phyloP scores from a whole-genome alignment of 2,888 invertebrate genomes.

The Polyploca ridens region DNA sequence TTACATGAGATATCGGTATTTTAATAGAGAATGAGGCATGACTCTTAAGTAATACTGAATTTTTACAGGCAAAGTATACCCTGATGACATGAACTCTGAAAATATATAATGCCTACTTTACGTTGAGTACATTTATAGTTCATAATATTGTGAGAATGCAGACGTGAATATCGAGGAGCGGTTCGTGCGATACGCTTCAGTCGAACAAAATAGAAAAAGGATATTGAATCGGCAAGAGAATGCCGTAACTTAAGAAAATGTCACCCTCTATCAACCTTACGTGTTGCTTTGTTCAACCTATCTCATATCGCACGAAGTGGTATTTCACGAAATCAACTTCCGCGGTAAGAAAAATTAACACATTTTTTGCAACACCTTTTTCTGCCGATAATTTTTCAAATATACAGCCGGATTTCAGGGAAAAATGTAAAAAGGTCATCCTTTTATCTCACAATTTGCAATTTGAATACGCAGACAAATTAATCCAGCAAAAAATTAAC shows the following conservation, averaged over 20 bases:
- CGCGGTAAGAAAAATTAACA: slow-evolving; percentile 11
- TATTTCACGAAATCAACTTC: slow-evolving; percentile 8
- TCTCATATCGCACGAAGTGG: slow-evolving; percentile 10
- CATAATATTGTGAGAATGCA: slow-evolving; percentile 43
- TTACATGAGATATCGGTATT: background rate
- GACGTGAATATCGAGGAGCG: slow-evolving; percentile 46
- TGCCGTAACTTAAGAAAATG: slow-evolving; percentile 63
- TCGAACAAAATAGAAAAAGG: slow-evolving; percentile 71
- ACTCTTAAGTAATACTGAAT: background rate
- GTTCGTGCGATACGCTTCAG: slow-evolving; percentile 52
- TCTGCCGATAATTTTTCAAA: slow-evolving; percentile 18
- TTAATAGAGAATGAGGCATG: too few species aligned
- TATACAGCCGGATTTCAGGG: slow-evolving; percentile 27
- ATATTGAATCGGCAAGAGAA: slow-evolving; percentile 72
- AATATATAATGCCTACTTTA: background rate
- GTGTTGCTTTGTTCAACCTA: slow-evolving; percentile 42
- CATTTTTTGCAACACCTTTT: slow-evolving; percentile 25
- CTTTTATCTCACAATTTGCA: slow-evolving; percentile 78
- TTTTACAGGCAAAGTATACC: too few species aligned
- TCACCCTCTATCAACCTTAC: slow-evolving; percentile 63
- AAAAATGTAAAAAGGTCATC: slow-evolving; percentile 67
- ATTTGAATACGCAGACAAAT: slow-evolving; percentile 83
- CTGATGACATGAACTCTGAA: background rate
- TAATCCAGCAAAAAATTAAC: slow-evolving; percentile 76
- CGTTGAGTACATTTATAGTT: slow-evolving; percentile 25